A percentile compares a stretch with the other conserved stretches of the same genome.
These are phyloP conservation scores for Carassius carassius DNA, from an alignment of 2,113 vertebrate species.

Conservation along the genomic window DNA sequence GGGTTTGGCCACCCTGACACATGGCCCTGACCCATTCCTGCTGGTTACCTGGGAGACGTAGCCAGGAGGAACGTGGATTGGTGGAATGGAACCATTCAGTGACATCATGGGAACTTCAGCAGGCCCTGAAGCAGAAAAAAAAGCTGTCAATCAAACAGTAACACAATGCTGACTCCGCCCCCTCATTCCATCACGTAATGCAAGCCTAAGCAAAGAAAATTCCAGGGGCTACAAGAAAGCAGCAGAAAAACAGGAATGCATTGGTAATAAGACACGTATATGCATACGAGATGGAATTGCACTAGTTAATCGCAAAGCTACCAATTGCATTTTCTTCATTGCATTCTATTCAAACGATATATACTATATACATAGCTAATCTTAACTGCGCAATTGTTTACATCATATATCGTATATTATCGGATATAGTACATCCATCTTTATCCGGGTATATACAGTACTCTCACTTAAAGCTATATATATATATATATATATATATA, in stretches of 20 bases:
- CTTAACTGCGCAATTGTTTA: background rate
- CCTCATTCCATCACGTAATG: slow-evolving; percentile 9
- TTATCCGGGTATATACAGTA: no score
- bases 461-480: no score
- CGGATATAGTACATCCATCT: no score
- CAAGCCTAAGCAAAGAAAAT: slow-evolving; percentile 34
- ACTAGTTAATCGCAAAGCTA: background rate
- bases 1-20: background rate
- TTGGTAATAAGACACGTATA: background rate
- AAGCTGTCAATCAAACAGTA: slow-evolving; percentile 43
- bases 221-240: background rate
- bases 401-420: no score
- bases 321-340: background rate
- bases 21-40: slow-evolving; percentile 23
- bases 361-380: no score
- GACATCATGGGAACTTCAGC: slow-evolving; percentile 93
- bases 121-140: slow-evolving; percentile 73
- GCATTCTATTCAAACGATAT: no score
- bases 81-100: slow-evolving; percentile 88
- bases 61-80: slow-evolving; percentile 88
- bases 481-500: no score
- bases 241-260: slow-evolving; percentile 13
- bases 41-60: slow-evolving; percentile 87
- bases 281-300: background rate
- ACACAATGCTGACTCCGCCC: slow-evolving; percentile 28